These are phyloP conservation scores for Trinectes maculatus DNA, from an alignment of 2,113 vertebrate genomes.

Conservation along the genomic window DNA sequence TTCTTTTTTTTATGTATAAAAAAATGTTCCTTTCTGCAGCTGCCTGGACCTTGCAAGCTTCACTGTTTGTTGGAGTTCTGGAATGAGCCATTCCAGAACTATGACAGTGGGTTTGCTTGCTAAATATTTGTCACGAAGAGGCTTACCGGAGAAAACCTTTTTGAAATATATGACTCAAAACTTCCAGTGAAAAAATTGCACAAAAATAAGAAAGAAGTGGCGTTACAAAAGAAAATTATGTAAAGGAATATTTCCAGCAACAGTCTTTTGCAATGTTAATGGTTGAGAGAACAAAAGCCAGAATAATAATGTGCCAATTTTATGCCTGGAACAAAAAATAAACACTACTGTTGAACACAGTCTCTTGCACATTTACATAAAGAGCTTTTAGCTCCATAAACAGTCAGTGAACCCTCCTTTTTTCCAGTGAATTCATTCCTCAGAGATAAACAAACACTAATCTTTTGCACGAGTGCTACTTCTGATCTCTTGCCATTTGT, in stretches of 20 bases:
- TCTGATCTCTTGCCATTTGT: conserved; percentile 46
- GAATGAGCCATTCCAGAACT: conserved; percentile 4
- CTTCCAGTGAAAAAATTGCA: conserved; percentile 17
- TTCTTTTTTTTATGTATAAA: too few relatives aligned
- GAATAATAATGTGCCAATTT: conserved; percentile 59
- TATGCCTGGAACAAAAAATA: conserved; percentile 71
- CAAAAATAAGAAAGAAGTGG: not conserved
- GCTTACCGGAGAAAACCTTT: conserved; percentile 27
- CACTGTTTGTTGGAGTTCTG: conserved; percentile 15
- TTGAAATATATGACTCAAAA: conserved; percentile 47
- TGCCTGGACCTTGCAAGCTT: not conserved
- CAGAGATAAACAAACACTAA: conserved; percentile 71
- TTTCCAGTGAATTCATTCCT: conserved; percentile 70
- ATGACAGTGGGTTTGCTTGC: conserved; percentile 1
- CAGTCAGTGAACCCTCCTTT: conserved; percentile 52
- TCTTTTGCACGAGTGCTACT: conserved; percentile 55
- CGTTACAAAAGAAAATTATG: conserved; percentile 38
- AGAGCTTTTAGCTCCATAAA: conserved; percentile 71
- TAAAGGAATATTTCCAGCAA: conserved; percentile 51
- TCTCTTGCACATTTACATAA: conserved; percentile 63
- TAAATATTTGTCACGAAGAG: conserved; percentile 24
- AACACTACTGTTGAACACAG: conserved; percentile 62
- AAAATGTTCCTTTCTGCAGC: not conserved
- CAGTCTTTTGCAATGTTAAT: conserved; percentile 54
- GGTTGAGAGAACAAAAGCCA: conserved; percentile 54